Conservation (phyloP, 2,113 vertebrate genomes). For the Furnarius figulus region DNA sequence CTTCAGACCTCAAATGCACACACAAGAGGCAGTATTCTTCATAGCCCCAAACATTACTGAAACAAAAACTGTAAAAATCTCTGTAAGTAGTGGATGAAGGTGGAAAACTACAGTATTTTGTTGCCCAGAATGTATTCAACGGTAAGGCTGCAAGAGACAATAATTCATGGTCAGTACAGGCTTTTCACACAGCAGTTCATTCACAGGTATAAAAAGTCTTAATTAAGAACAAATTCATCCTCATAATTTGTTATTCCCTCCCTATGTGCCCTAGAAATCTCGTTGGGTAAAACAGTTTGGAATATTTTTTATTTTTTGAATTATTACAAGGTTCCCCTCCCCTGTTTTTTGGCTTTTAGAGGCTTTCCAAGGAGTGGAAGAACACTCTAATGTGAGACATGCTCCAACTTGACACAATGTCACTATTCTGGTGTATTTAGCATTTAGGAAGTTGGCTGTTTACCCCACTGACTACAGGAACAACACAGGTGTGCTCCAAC, state of each 20-base stretch:
- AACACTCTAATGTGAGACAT: rapidly evolving
- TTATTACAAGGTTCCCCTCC: not conserved
- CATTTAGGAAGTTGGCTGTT: not conserved
- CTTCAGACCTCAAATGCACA: slow-evolving; percentile 69
- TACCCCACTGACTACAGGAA: not conserved
- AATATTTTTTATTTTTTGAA: not conserved
- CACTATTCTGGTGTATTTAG: not conserved
- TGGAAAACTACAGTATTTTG: slow-evolving; percentile 72
- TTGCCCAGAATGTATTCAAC: slow-evolving; percentile 71
- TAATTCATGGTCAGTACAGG: slow-evolving; percentile 1
- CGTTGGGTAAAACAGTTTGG: not conserved
- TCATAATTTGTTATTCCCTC: not conserved
- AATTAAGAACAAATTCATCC: not conserved
- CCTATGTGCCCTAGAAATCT: not conserved
- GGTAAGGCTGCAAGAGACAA: slow-evolving; percentile 80
- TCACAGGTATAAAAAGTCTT: not conserved
- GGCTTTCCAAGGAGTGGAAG: not conserved
- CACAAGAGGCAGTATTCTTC: slow-evolving; percentile 66
- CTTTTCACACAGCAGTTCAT: not conserved
- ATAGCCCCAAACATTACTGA: slow-evolving; percentile 69
- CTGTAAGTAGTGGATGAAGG: slow-evolving; percentile 74
- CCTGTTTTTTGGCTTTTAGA: not conserved
- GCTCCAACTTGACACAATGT: not conserved
- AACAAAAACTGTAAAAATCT: slow-evolving; percentile 69
- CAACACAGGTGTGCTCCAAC: not conserved